Conservation (phyloP, 2,113 vertebrate species). For the Circaetus gallicus region DNA sequence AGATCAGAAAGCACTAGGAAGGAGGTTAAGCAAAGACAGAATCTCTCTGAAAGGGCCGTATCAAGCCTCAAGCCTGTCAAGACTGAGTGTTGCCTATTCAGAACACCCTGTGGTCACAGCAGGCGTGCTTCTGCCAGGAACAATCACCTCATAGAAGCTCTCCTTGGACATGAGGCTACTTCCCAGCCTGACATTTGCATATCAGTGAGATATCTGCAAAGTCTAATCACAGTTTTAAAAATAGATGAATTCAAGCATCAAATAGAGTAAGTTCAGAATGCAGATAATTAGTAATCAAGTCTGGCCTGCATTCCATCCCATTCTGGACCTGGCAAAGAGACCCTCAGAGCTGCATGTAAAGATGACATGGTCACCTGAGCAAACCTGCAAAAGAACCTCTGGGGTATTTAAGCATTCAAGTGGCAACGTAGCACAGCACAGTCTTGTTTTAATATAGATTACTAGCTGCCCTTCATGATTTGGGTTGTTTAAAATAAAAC, state of each 20-base stretch:
- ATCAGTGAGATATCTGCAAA: background rate
- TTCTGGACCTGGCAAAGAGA: background rate
- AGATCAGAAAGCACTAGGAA: background rate
- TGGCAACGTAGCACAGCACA: background rate
- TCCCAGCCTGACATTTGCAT: background rate
- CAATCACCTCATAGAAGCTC: background rate
- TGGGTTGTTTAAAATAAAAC: background rate
- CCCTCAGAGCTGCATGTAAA: background rate
- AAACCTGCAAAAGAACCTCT: background rate
- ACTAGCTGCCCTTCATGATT: background rate
- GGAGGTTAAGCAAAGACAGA: background rate
- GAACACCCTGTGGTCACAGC: background rate
- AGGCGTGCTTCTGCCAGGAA: background rate
- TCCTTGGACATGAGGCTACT: background rate
- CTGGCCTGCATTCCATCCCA: background rate
- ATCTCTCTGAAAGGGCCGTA: background rate
- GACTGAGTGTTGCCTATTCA: background rate
- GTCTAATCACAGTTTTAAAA: background rate
- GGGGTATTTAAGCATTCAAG: background rate
- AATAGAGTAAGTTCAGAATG: background rate
- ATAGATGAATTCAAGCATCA: background rate
- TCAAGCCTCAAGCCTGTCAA: background rate
- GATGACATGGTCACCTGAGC: background rate
- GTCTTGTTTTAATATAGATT: background rate
- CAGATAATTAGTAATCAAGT: background rate